Evolutionary conservation across 2,797 vertebrate genomes (phyloP), one percentile per base, ranked within the genome.

Genomic region (Leontocebus nigricollis): DNA sequence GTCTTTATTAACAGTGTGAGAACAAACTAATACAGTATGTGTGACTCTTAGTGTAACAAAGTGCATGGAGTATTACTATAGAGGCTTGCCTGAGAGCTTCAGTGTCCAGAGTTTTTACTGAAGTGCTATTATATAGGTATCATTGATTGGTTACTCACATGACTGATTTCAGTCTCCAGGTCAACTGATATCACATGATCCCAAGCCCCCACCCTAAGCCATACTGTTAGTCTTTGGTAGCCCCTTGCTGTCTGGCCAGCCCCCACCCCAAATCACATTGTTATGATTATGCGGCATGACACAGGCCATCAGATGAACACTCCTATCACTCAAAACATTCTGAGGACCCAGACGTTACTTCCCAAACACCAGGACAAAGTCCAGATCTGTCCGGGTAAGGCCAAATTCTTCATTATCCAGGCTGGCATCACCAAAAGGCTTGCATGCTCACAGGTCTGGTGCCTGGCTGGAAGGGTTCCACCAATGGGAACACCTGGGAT

Each of bases 1-100:
- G 61, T n/a, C 15, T 67, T 67, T 19, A 67, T 67, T 67, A 67
- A 33, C 61, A 67, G 15, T 6, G 6, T 67, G 15, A 67, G 33
- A n/a, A 67, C 61, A 67, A 33, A 67, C 61, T n/a, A 67, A 67
- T 67, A 67, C 33, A 67, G 39, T 3, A 36, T 13, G 2, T 20
- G 39, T 39, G 30, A 12, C 14, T 44, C 59, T 50, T 39, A 14
- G 36, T 26, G 61, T 39, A 9, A n/a, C 26, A 24, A 5, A 10
- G 33, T 1, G 2, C 7, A 2, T 8, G 5, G 48, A 48, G 7
- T 4, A 8, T 52, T 27, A n/a, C 15, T n/a, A 36, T 13, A 13
- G 59, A 14, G 12, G 8, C 36, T 26, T 15, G 26, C 30, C 14
- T 59, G 36, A 55, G 36, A 55, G 48, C 39, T n/a, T 26, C 30